Evolutionary conservation across 2,888 invertebrate genomes (phyloP).

Genomic region (Hypomecis atomaria): DNA sequence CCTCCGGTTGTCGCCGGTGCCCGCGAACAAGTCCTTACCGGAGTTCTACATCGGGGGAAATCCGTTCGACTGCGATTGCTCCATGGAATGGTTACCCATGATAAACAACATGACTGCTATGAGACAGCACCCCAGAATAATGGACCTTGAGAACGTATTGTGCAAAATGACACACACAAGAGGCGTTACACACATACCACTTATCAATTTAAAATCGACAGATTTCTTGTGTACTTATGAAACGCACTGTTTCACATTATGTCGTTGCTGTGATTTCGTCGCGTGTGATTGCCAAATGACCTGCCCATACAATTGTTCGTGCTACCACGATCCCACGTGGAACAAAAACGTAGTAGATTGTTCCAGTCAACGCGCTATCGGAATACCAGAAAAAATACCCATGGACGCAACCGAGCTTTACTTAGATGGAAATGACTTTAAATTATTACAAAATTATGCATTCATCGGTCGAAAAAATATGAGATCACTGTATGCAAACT

Average conservation of each 20-base stretch:
- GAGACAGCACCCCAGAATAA: slow-evolving; percentile 93
- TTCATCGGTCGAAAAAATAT: slow-evolving; percentile 96
- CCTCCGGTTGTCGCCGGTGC: slow-evolving; percentile 90
- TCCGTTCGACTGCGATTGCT: slow-evolving; percentile 97
- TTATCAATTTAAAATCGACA: slow-evolving; percentile 90
- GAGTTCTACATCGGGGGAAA: slow-evolving; percentile 97
- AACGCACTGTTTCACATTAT: slow-evolving; percentile 96
- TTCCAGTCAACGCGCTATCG: slow-evolving; percentile 89
- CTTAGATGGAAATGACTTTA: slow-evolving; percentile 95
- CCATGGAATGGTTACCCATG: slow-evolving; percentile 97
- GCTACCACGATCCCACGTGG: slow-evolving; percentile 97
- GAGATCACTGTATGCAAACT: slow-evolving; percentile 93
- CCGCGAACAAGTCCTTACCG: slow-evolving; percentile 90
- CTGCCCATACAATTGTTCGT: slow-evolving; percentile 96
- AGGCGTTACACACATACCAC: slow-evolving; percentile 90
- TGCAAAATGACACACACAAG: slow-evolving; percentile 94
- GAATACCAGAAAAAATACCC: slow-evolving; percentile 94
- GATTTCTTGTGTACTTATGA: slow-evolving; percentile 96
- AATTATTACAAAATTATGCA: slow-evolving; percentile 93
- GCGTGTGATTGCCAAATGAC: slow-evolving; percentile 99
- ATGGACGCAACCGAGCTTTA: slow-evolving; percentile 98
- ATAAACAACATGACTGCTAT: slow-evolving; percentile 94
- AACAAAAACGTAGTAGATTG: slow-evolving; percentile 96
- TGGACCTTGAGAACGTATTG: slow-evolving; percentile 94
- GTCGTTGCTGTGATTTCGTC: slow-evolving; percentile 98